Percentiles rank a stretch among this genome's conserved stretches.
Conservation (phyloP, 2,888 invertebrate species). For the Drosophila subsilvestris region DNA sequence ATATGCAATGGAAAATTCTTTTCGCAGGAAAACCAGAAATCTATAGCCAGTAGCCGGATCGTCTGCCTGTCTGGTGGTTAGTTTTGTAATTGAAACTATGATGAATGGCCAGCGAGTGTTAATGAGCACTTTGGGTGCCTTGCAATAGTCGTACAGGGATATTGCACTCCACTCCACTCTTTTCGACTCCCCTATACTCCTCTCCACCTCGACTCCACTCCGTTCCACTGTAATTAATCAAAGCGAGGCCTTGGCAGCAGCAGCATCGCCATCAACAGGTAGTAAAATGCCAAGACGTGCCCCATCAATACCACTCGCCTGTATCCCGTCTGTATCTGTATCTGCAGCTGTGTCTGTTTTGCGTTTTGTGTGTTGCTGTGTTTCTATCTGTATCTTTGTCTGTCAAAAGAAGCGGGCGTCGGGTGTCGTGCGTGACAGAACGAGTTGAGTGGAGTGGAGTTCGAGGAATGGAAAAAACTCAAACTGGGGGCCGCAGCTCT, state of each 20-base stretch:
- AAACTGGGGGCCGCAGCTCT: not conserved
- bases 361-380: not conserved
- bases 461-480: not conserved
- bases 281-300: slow-evolving; percentile 82
- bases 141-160: slow-evolving; percentile 25
- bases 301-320: slow-evolving; percentile 40
- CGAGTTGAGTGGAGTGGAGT: slow-evolving; percentile 19
- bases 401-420: slow-evolving; percentile 69
- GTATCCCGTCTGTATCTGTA: slow-evolving; percentile 47
- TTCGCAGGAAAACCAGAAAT: not conserved
- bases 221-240: slow-evolving; percentile 45
- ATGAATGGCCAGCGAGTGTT: slow-evolving; percentile 70
- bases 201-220: not conserved
- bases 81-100: slow-evolving; percentile 66
- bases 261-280: slow-evolving; percentile 72
- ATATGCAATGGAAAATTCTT: not conserved
- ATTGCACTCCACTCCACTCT: slow-evolving; percentile 27
- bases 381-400: slow-evolving; percentile 41
- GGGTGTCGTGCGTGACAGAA: slow-evolving; percentile 72
- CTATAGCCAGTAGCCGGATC: not conserved
- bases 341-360: slow-evolving; percentile 15
- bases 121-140: slow-evolving; percentile 57
- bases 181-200: no score
- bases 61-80: slow-evolving; percentile 22
- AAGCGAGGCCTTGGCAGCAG: slow-evolving; percentile 38